Evolutionary conservation across 2,797 vertebrate species (phyloP), one percentile per base, ranked within the genome.

Genomic region (Propithecus perrieri): DNA sequence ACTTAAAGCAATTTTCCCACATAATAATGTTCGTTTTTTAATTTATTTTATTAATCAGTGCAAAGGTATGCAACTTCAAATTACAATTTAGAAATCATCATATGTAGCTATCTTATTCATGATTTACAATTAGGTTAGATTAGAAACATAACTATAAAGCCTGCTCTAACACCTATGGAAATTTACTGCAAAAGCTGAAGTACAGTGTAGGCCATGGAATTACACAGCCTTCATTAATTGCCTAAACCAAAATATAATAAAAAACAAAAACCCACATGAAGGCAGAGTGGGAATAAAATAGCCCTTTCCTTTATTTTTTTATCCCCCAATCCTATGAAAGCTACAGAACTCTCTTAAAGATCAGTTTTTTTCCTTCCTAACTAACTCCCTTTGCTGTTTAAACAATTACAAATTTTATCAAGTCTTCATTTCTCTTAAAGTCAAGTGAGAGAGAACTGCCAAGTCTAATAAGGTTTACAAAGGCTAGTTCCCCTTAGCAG

Each of bases 401-500:
- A 93, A 90, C 76, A 96, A 92, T 85, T 92, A 87, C 46, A 97
- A 72, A 96, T 97, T 95, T 91, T 85, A 97, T 89, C 91, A 94
- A 91, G 38, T 59, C 93, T 97, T 86, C n/a, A 61, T 97, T 97
- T 96, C 38, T 96, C 43, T 94, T 89, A 53, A 95, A 97, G 78
- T 91, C 55, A 97, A 94, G 97, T 96, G 97, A 97, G 91, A 98
- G 80, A 97, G 94, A 98, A 89, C 94, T 97, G 96, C 97, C 96
- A 97, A 97, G 94, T 85, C 92, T 97, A 98, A 97, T 96, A 98
- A 87, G 92, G 98, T 98, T 98, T 97, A 98, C 93, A 97, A 98
- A 97, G 96, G 96, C 95, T 97, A 85, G 72, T 97, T 96, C 0
- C 0, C 95, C 96, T 96, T 90, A 97, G 38, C 96, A 98, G 35